These are phyloP conservation scores for Drosophila bipectinata DNA, from an alignment of 1,140 invertebrate genomes.

Conservation along the genomic window DNA sequence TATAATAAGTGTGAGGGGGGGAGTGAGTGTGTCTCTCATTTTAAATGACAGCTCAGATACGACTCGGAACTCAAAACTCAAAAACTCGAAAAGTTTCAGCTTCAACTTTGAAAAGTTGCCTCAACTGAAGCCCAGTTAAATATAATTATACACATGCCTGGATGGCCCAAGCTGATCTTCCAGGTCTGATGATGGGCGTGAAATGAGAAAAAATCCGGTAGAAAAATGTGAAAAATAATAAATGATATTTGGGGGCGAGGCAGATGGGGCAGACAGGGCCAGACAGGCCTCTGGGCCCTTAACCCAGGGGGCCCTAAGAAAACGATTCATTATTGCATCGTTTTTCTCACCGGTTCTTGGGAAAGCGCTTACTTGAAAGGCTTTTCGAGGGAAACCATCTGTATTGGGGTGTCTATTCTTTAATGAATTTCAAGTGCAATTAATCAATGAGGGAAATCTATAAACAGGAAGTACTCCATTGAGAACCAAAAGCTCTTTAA, in stretches of 20 bases:
- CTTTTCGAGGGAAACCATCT: neutral
- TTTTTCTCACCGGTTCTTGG: conserved; percentile 38
- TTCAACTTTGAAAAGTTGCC: conserved; percentile 56
- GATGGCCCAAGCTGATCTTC: conserved; percentile 6
- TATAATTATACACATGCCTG: conserved; percentile 68
- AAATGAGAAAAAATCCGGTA: conserved; percentile 57
- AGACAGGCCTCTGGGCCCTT: conserved; percentile 28
- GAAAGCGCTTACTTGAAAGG: conserved; percentile 16
- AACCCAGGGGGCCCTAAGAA: conserved; percentile 25
- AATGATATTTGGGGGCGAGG: conserved; percentile 35
- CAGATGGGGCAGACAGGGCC: conserved; percentile 16
- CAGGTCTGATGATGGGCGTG: conserved; percentile 54
- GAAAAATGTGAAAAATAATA: conserved; percentile 50
- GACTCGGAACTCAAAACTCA: neutral
- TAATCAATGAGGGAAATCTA: conserved; percentile 10
- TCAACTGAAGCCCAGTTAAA: conserved; percentile 32
- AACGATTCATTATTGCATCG: conserved; percentile 43
- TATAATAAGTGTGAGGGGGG: conserved; percentile 12
- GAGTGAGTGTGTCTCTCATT: conserved; percentile 43
- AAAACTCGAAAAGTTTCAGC: conserved; percentile 54
- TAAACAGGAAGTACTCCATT: neutral
- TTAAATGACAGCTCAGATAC: conserved; percentile 64
- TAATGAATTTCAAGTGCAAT: conserved; percentile 17
- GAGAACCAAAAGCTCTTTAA: neutral
- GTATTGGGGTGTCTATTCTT: neutral